phyloP scores from a whole-genome alignment of 2,797 vertebrate species.

The Varecia variegata region DNA sequence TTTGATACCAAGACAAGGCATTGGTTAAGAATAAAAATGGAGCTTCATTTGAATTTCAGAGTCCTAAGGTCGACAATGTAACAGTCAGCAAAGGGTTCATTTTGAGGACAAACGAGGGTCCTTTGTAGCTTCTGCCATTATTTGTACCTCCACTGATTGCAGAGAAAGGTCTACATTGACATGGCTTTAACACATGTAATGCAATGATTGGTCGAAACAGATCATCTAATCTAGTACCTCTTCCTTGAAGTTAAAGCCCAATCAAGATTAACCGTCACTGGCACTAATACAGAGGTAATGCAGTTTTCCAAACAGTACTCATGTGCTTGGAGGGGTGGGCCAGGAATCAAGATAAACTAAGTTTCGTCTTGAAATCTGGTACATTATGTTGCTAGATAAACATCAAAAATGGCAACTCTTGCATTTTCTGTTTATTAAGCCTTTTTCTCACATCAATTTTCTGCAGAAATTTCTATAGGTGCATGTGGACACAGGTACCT shows the following conservation, averaged over 20 bases:
- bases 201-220: background rate
- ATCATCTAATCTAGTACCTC: background rate
- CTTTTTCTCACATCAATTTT: slow-evolving; percentile 19
- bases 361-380: background rate
- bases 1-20: background rate
- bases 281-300: rapidly evolving
- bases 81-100: background rate
- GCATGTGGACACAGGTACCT: background rate
- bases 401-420: background rate
- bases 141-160: background rate
- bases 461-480: background rate
- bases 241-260: background rate
- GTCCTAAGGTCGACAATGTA: background rate
- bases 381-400: background rate
- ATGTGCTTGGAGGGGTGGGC: background rate
- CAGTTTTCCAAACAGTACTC: background rate
- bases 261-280: background rate
- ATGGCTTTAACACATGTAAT: background rate
- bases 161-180: background rate
- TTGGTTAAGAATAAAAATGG: background rate
- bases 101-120: background rate
- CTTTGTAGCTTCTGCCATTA: background rate
- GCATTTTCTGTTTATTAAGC: background rate
- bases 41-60: background rate
- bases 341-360: background rate